phyloP scores from a whole-genome alignment of 2,888 invertebrate genomes.

The Parnassius mnemosyne region DNA sequence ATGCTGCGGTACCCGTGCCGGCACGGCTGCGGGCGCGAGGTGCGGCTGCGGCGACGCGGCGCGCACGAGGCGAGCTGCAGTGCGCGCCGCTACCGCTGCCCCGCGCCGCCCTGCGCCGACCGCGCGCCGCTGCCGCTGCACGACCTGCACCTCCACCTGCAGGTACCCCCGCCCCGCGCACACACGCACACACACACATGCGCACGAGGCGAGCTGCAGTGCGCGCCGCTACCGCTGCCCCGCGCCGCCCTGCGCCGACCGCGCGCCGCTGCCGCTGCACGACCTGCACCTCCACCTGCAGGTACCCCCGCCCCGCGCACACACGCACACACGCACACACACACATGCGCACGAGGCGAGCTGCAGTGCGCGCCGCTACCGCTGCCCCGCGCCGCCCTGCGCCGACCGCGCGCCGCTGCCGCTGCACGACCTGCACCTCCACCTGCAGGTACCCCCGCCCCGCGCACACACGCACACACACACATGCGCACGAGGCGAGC shows the following conservation, averaged over 20 bases:
- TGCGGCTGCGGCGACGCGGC: slow-evolving; percentile 63
- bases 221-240: slow-evolving; percentile 73
- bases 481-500: slow-evolving; percentile 58
- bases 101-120: slow-evolving; percentile 58
- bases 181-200: too few relatives aligned
- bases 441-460: slow-evolving; percentile 34
- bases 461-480: too few relatives aligned
- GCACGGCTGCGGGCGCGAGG: slow-evolving; percentile 72
- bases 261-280: slow-evolving; percentile 43
- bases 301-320: slow-evolving; percentile 25
- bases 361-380: slow-evolving; percentile 69
- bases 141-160: slow-evolving; percentile 42
- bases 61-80: slow-evolving; percentile 73
- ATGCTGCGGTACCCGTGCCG: slow-evolving; percentile 78
- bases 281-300: slow-evolving; percentile 43
- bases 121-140: slow-evolving; percentile 44
- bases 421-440: slow-evolving; percentile 41
- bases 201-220: slow-evolving; percentile 63
- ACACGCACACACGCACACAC: too few relatives aligned
- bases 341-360: slow-evolving; percentile 65
- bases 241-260: slow-evolving; percentile 56
- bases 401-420: slow-evolving; percentile 43
- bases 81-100: slow-evolving; percentile 71
- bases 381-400: slow-evolving; percentile 70
- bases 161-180: slow-evolving; percentile 28